phyloP scores from a whole-genome alignment of 2,888 invertebrate species.

The Lasioglossum villosulum region DNA sequence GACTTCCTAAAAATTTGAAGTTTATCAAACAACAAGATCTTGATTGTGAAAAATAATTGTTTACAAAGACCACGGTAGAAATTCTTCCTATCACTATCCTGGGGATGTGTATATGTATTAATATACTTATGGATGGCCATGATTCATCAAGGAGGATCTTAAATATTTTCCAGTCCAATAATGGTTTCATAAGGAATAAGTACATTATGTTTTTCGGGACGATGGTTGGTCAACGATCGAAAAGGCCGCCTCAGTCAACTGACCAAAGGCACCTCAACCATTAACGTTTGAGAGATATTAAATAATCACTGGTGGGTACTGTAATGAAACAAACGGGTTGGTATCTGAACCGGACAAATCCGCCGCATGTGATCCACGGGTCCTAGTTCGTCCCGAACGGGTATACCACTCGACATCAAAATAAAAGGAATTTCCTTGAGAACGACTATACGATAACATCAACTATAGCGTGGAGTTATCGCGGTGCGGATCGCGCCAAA shows the following conservation, averaged over 20 bases:
- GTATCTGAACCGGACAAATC: not conserved
- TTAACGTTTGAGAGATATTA: not conserved
- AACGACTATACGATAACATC: slow-evolving; percentile 55
- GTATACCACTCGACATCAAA: slow-evolving; percentile 7
- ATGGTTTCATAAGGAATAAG: not conserved
- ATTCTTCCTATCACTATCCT: not conserved
- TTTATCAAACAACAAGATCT: not conserved
- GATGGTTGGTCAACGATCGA: not conserved
- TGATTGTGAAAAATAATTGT: not conserved
- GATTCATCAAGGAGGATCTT: not conserved
- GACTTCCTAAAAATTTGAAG: not conserved
- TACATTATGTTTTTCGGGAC: not conserved
- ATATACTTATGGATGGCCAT: not conserved
- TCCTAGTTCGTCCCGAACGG: slow-evolving; percentile 7
- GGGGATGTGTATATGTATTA: not conserved
- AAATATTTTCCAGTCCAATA: not conserved
- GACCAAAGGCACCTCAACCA: not conserved
- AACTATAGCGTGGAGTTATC: slow-evolving; percentile 58
- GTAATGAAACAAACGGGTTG: not conserved
- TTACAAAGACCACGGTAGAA: too few relatives aligned
- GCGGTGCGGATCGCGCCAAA: slow-evolving; percentile 50
- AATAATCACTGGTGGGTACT: not conserved
- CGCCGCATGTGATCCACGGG: not conserved
- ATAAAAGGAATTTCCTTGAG: slow-evolving; percentile 33
- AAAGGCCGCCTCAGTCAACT: not conserved